A percentile compares a stretch with the other conserved stretches of the same genome.
Conservation (phyloP, 2,888 invertebrate species). For the Pilophorus perplexus region DNA sequence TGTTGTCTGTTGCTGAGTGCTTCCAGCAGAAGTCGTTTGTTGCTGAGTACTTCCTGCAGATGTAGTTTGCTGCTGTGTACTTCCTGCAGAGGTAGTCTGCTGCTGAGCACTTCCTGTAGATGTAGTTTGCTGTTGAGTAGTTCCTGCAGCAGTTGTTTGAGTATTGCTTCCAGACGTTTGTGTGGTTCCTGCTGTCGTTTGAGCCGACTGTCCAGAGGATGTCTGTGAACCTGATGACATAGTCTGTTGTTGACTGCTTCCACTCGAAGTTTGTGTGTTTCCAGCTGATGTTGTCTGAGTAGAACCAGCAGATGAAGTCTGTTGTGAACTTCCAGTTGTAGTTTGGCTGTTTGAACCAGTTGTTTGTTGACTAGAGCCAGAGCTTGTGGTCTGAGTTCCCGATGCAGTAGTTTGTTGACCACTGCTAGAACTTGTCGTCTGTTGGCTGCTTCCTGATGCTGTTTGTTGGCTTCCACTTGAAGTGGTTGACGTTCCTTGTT, state of each 20-base stretch:
- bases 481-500: slow-evolving; percentile 43
- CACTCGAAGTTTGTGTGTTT: not conserved
- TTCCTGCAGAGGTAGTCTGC: slow-evolving; percentile 2
- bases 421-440: slow-evolving; percentile 6
- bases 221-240: slow-evolving; percentile 41
- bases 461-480: slow-evolving; percentile 31
- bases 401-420: slow-evolving; percentile 43
- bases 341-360: slow-evolving; percentile 2
- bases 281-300: slow-evolving; percentile 14
- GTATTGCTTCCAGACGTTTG: slow-evolving; percentile 9
- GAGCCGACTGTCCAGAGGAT: slow-evolving; percentile 42
- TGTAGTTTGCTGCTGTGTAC: not conserved
- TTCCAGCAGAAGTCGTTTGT: slow-evolving; percentile 27
- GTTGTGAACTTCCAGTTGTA: slow-evolving; percentile 11
- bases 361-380: slow-evolving; percentile 43
- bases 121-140: slow-evolving; percentile 25
- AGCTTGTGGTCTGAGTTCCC: slow-evolving; percentile 32
- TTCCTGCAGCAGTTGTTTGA: slow-evolving; percentile 19
- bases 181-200: slow-evolving; percentile 21
- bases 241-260: slow-evolving; percentile 33
- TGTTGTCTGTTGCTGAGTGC: not conserved
- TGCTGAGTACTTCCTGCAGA: not conserved
- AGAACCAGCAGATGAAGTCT: not conserved
- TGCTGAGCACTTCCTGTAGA: slow-evolving; percentile 25
- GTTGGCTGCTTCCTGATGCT: slow-evolving; percentile 40